phyloP scores from a whole-genome alignment of 1,140 invertebrate species.

The Trichonephila clavata region DNA sequence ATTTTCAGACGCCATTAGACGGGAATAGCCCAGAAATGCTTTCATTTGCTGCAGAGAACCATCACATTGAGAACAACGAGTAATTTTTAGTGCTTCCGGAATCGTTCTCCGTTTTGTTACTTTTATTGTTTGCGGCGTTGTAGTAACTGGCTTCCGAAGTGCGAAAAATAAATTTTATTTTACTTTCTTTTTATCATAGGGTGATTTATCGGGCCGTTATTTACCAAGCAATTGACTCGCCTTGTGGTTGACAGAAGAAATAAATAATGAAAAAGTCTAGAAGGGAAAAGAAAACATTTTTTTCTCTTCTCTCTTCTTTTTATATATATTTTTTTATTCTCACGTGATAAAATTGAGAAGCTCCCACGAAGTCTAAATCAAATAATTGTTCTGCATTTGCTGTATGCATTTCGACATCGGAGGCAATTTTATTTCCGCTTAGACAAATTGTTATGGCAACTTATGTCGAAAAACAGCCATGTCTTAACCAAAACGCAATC shows the following conservation, averaged over 20 bases:
- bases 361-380: slow-evolving; percentile 20
- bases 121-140: slow-evolving; percentile 41
- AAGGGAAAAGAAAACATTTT: slow-evolving; percentile 23
- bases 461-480: slow-evolving; percentile 3
- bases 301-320: too few relatives aligned
- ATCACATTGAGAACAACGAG: slow-evolving; percentile 51
- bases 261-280: slow-evolving; percentile 47
- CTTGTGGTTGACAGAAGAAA: slow-evolving; percentile 59
- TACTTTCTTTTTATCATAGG: slow-evolving; percentile 47
- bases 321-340: not conserved
- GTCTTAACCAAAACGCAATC: not conserved
- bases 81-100: slow-evolving; percentile 56
- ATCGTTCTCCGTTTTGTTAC: slow-evolving; percentile 44
- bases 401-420: not conserved
- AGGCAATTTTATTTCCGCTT: not conserved
- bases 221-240: slow-evolving; percentile 60
- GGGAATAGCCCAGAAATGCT: slow-evolving; percentile 27
- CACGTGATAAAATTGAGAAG: slow-evolving; percentile 35
- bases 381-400: slow-evolving; percentile 18
- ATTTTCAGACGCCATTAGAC: slow-evolving; percentile 52
- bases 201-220: slow-evolving; percentile 61
- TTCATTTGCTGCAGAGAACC: slow-evolving; percentile 40
- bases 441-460: not conserved
- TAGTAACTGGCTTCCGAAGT: slow-evolving; percentile 22
- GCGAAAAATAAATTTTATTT: slow-evolving; percentile 58